Conservation (phyloP, 2,888 invertebrate species). For the Corythucha ciliata region DNA sequence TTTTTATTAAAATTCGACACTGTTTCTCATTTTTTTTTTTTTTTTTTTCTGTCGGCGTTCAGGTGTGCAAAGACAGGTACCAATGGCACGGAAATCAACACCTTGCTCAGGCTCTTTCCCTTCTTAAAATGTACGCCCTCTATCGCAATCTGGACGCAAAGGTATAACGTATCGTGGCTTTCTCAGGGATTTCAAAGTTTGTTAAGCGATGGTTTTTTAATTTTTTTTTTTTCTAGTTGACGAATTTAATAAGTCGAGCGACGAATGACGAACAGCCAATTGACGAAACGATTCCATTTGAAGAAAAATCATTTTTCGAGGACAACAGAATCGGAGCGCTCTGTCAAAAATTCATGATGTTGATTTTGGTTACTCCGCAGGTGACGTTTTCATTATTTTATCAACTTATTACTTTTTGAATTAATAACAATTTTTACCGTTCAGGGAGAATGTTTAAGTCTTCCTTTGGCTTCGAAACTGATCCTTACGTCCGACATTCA, state of each 20-base stretch:
- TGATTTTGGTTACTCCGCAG: conserved; percentile 55
- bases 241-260: no score
- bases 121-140: conserved; percentile 52
- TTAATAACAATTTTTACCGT: conserved; percentile 19
- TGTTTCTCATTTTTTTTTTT: background rate
- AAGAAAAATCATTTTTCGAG: conserved; percentile 18
- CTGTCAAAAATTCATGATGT: conserved; percentile 61
- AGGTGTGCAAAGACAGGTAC: conserved; percentile 56
- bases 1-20: background rate
- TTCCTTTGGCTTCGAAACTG: conserved; percentile 24
- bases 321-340: conserved; percentile 55
- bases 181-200: no score
- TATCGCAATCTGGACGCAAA: conserved; percentile 47
- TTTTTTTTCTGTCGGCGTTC: conserved; percentile 19
- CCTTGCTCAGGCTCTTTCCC: conserved; percentile 50
- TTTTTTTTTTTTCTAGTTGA: no score
- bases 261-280: no score
- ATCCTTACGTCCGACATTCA: conserved; percentile 38
- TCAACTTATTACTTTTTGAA: conserved; percentile 2
- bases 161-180: no score
- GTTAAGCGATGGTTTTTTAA: no score
- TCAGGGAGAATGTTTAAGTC: conserved; percentile 22
- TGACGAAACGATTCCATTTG: no score
- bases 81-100: conserved; percentile 58
- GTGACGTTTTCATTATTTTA: no score